Evolutionary conservation across 2,113 vertebrate genomes (phyloP), one percentile per base, ranked within the genome.

Genomic region (Grantiella picta): DNA sequence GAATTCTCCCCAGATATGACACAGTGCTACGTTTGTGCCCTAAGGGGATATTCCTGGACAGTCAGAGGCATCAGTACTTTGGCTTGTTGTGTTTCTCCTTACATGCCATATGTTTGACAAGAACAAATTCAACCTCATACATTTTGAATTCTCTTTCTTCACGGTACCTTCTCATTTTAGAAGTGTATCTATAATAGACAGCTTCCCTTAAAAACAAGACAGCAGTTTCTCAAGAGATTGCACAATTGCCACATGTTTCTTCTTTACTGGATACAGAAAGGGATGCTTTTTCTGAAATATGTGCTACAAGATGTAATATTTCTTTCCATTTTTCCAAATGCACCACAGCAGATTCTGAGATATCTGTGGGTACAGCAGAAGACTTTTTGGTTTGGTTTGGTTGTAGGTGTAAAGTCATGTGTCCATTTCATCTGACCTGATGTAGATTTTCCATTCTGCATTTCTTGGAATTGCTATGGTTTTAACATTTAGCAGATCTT

Each of bases 131-230:
- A 45, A 36, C 31, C 33, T 92, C 63, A 73, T 65, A 5, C 31
- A 73, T 81, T 92, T 90, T 92, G 63, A 73, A 81, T 92, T 89
- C 15, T 36, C n/a, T 49, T 78, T 75, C 56, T 83, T 89, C 28
- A 6, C 0, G 0, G 36, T 16, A 20, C 28, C 25, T 56, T 85
- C 50, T 27, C 2, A 56, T 64, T 92, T 89, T 27, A 77, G 45
- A 80, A 69, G 45, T 4, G 3, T 40, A 49, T 69, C 35, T 82
- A n/a, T 33, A 19, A 69, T 11, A 44, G 54, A 60, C 59, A 15
- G 19, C 31, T 76, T 78, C 38, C 28, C 42, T 50, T 44, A n/a
- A 35, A 59, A 65, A 54, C 24, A 53, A 84, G 54, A 33, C 3
- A 66, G 36, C 45, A 36, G 14, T 44, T 90, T 63, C 65, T 79